Conservation (phyloP, 2,797 vertebrate genomes). For the Echiichthys vipera region DNA sequence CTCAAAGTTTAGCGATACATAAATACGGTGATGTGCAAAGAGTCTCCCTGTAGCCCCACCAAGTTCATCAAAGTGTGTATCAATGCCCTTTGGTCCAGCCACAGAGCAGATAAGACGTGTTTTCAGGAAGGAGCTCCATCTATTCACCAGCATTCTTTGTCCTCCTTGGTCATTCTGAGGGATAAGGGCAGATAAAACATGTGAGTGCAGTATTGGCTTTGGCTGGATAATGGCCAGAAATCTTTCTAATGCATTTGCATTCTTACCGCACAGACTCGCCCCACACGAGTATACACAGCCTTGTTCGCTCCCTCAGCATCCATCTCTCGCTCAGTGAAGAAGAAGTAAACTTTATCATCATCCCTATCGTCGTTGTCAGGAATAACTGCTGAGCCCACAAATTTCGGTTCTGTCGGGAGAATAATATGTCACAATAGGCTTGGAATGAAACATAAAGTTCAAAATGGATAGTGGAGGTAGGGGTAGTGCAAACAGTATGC, state of each 20-base stretch:
- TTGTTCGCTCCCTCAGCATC: conserved; percentile 87
- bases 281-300: conserved; percentile 90
- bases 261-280: conserved; percentile 92
- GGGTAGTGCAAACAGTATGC: background rate
- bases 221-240: background rate
- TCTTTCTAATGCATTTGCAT: background rate
- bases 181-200: conserved; percentile 26
- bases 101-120: conserved; percentile 95
- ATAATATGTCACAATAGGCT: background rate
- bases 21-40: background rate
- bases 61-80: conserved; percentile 96
- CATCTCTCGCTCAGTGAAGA: conserved; percentile 94
- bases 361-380: conserved; percentile 95
- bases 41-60: conserved; percentile 79
- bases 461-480: background rate
- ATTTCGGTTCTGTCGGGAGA: conserved; percentile 89
- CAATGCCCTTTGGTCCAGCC: conserved; percentile 91
- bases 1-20: background rate
- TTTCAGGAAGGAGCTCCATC: conserved; percentile 97
- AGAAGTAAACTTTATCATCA: conserved; percentile 98
- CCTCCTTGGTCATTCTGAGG: conserved; percentile 95
- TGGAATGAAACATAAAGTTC: background rate
- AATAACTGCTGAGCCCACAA: conserved; percentile 92
- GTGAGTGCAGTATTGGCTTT: conserved; percentile 7
- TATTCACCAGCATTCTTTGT: conserved; percentile 94